Evolutionary conservation across 2,888 invertebrate genomes (phyloP).

Genomic region (Caenorhabditis uteleia): DNA sequence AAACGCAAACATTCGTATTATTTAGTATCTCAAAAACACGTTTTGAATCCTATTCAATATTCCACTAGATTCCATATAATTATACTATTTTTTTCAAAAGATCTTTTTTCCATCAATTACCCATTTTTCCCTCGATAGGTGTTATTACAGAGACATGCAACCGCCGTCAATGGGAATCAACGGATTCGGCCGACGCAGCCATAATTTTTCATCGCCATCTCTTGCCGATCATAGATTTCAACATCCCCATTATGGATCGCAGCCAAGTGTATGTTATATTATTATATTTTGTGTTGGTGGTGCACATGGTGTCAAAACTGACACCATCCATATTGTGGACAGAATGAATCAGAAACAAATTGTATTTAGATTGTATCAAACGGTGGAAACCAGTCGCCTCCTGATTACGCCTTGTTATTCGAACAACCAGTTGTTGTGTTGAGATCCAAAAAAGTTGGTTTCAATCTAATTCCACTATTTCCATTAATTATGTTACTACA

Average conservation of each 20-base stretch:
- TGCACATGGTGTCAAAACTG: neutral
- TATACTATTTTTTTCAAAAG: too few relatives aligned
- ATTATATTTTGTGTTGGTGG: neutral
- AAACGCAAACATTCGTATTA: too few relatives aligned
- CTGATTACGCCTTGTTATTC: slow-evolving; percentile 32
- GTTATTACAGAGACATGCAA: slow-evolving; percentile 30
- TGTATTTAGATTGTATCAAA: slow-evolving; percentile 36
- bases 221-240: slow-evolving; percentile 39
- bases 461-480: neutral
- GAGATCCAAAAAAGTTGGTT: slow-evolving; percentile 21
- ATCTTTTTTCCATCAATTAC: too few relatives aligned
- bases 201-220: slow-evolving; percentile 44
- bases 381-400: slow-evolving; percentile 31
- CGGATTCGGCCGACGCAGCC: slow-evolving; percentile 51
- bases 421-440: slow-evolving; percentile 38
- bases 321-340: too few relatives aligned
- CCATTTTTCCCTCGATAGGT: neutral
- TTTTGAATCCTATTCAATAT: too few relatives aligned
- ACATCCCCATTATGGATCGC: slow-evolving; percentile 35
- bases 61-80: too few relatives aligned
- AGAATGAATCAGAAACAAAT: too few relatives aligned
- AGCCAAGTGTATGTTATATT: slow-evolving; percentile 30
- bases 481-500: slow-evolving; percentile 6
- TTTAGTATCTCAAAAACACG: too few relatives aligned
- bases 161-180: slow-evolving; percentile 57